These are phyloP conservation scores for Drepanosiphum platanoidis DNA, from an alignment of 2,888 invertebrate genomes.

Conservation along the genomic window DNA sequence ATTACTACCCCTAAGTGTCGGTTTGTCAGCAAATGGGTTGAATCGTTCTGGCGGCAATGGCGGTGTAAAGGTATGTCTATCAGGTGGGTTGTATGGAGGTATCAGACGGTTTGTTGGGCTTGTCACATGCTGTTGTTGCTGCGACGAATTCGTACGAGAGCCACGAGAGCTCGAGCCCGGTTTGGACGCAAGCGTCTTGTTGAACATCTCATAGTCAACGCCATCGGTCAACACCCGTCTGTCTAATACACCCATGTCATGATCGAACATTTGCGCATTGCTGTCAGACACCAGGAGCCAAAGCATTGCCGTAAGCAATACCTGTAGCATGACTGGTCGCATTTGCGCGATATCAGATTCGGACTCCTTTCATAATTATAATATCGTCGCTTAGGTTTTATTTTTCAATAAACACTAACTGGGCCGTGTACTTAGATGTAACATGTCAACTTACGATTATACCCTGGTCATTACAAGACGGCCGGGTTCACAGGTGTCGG, in stretches of 20 bases:
- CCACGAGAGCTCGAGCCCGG: slow-evolving; percentile 60
- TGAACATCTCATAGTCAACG: slow-evolving; percentile 65
- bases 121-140: slow-evolving; percentile 59
- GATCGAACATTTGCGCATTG: slow-evolving; percentile 52
- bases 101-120: slow-evolving; percentile 69
- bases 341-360: slow-evolving; percentile 57
- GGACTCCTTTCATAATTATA: slow-evolving; percentile 46
- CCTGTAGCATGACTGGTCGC: slow-evolving; percentile 60
- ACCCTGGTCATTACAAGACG: slow-evolving; percentile 38
- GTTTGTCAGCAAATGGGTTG: slow-evolving; percentile 89
- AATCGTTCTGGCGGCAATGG: slow-evolving; percentile 84
- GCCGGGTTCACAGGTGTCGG: slow-evolving; percentile 60
- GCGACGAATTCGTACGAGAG: slow-evolving; percentile 62
- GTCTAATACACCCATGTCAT: slow-evolving; percentile 52
- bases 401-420: slow-evolving; percentile 49
- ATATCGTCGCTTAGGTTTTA: slow-evolving; percentile 5
- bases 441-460: slow-evolving; percentile 55
- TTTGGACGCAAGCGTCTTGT: slow-evolving; percentile 65
- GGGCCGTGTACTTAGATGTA: slow-evolving; percentile 18
- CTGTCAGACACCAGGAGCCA: slow-evolving; percentile 58
- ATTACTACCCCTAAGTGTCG: slow-evolving; percentile 81
- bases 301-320: slow-evolving; percentile 55
- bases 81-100: slow-evolving; percentile 78
- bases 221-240: slow-evolving; percentile 63
- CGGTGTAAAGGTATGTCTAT: slow-evolving; percentile 81